Percentiles rank a stretch among this genome's conserved stretches.
Conservation (phyloP, 2,113 vertebrate genomes). For the Lepus timidus region DNA sequence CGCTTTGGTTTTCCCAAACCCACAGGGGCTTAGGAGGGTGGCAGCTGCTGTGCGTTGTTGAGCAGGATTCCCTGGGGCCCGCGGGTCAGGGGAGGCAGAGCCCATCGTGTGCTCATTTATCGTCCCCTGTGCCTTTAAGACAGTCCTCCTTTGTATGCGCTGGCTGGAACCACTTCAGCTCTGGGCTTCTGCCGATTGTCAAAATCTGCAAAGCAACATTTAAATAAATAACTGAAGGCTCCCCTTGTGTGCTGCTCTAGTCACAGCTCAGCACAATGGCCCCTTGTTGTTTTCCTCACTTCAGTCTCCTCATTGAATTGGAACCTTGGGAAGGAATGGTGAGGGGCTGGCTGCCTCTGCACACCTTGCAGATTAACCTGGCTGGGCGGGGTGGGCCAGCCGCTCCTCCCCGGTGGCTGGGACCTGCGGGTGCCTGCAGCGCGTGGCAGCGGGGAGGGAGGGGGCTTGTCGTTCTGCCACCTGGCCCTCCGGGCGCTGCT, state of each 20-base stretch:
- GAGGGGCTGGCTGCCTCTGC: background rate
- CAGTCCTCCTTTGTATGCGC: conserved; percentile 63
- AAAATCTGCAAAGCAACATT: conserved; percentile 75
- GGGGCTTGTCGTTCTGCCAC: conserved; percentile 61
- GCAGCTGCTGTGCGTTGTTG: background rate
- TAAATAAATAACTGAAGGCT: conserved; percentile 66
- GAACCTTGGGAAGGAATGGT: conserved; percentile 47
- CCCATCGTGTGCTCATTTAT: background rate
- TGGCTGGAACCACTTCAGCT: conserved; percentile 52
- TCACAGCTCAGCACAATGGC: conserved; percentile 67
- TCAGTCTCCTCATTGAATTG: conserved; percentile 43
- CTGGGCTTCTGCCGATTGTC: conserved; percentile 60
- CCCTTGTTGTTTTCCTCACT: conserved; percentile 72
- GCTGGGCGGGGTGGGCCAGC: background rate
- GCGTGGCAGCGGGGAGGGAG: conserved; percentile 49
- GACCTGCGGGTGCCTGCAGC: background rate
- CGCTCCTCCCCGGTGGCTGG: background rate
- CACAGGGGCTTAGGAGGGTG: accelerated
- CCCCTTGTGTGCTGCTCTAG: conserved; percentile 75
- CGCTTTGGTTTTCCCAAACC: no score
- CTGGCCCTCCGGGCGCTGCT: conserved; percentile 30
- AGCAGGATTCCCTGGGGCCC: background rate
- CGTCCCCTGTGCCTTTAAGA: conserved; percentile 76
- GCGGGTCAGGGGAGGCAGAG: no score
- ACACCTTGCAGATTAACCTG: conserved; percentile 30